Evolutionary conservation across 1,140 invertebrate genomes (phyloP).

Genomic region (Apolygus lucorum): DNA sequence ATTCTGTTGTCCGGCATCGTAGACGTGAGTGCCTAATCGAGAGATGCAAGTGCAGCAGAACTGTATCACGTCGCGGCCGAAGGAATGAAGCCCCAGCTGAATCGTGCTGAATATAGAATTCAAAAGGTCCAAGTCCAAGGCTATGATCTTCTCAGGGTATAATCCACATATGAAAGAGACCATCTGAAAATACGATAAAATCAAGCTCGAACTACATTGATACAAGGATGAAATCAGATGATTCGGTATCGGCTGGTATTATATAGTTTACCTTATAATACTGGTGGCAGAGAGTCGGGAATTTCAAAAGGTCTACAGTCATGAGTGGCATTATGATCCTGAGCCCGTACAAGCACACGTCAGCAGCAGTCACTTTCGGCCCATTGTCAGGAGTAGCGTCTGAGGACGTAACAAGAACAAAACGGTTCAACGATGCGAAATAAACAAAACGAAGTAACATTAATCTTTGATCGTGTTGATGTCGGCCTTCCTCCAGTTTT

Average conservation of each 20-base stretch:
- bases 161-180: not conserved
- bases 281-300: conserved; percentile 56
- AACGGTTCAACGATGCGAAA: too few relatives aligned
- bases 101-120: conserved; percentile 53
- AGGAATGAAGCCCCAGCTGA: conserved; percentile 57
- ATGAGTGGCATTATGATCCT: conserved; percentile 67
- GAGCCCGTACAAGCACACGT: conserved; percentile 61
- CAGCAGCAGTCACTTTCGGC: conserved; percentile 44
- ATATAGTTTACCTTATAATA: conserved; percentile 44
- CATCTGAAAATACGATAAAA: too few relatives aligned
- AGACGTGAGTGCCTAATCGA: conserved; percentile 44
- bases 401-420: too few relatives aligned
- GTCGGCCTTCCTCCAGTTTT: too few relatives aligned
- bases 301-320: conserved; percentile 61
- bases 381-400: too few relatives aligned
- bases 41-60: conserved; percentile 59
- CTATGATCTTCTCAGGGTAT: conserved; percentile 47
- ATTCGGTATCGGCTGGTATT: too few relatives aligned
- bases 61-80: conserved; percentile 52
- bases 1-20: conserved; percentile 36
- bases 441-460: too few relatives aligned
- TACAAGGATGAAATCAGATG: too few relatives aligned
- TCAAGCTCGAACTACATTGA: too few relatives aligned
- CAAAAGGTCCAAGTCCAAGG: conserved; percentile 48
- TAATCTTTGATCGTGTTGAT: too few relatives aligned